Evolutionary conservation across 2,113 vertebrate genomes (phyloP).

Genomic region (Porphyrio hochstetteri): DNA sequence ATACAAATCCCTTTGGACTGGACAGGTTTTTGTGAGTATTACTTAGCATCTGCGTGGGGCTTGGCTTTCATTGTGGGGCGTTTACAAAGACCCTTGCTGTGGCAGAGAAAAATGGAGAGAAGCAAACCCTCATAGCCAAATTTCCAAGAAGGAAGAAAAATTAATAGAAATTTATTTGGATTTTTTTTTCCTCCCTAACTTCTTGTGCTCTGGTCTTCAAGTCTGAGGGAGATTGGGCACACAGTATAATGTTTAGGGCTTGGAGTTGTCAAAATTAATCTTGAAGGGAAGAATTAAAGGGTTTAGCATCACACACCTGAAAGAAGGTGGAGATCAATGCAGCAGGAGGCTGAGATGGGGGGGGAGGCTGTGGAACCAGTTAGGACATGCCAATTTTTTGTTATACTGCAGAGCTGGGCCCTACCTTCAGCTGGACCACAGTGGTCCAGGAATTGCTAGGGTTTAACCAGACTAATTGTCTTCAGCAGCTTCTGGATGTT

Average conservation of each 20-base stretch:
- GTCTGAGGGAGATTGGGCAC: accelerated
- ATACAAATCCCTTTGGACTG: background rate
- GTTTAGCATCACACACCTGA: background rate
- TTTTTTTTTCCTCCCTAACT: background rate
- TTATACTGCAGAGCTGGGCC: background rate
- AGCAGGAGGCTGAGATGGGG: background rate
- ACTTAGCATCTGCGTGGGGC: background rate
- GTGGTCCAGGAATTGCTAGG: background rate
- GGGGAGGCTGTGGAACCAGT: background rate
- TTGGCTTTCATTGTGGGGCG: background rate
- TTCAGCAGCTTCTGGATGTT: background rate
- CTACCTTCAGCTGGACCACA: background rate
- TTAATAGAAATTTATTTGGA: background rate
- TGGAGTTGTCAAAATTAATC: background rate
- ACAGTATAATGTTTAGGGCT: background rate
- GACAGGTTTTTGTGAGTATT: background rate
- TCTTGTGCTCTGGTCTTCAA: background rate
- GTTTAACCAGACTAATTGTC: background rate
- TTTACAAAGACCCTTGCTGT: background rate
- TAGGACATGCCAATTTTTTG: background rate
- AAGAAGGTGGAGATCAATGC: background rate
- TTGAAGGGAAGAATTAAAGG: background rate
- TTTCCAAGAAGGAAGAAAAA: background rate
- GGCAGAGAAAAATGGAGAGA: background rate
- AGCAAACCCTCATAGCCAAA: background rate